These are phyloP conservation scores for Seriola rivoliana DNA, from an alignment of 2,113 vertebrate species.

Conservation along the genomic window DNA sequence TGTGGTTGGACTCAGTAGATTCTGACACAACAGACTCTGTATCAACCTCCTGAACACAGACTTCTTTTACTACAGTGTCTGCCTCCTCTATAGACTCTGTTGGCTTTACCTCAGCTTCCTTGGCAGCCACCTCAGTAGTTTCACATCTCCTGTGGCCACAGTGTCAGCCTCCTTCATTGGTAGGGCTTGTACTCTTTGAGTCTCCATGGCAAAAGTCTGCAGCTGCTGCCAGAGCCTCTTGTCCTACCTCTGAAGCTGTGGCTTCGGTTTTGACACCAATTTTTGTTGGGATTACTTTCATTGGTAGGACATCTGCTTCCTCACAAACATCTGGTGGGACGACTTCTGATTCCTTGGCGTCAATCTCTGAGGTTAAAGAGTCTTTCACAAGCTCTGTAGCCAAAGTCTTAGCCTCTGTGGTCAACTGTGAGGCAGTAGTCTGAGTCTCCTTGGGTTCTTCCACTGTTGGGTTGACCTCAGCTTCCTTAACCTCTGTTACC, in stretches of 20 bases:
- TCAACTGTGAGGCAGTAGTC: neutral
- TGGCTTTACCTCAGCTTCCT: constrained; percentile 3
- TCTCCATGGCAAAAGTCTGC: neutral
- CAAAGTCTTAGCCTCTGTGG: neutral
- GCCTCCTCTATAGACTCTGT: neutral
- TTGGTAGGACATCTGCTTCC: neutral
- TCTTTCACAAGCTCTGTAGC: neutral
- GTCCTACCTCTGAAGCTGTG: neutral
- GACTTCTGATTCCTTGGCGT: neutral
- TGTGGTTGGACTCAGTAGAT: neutral
- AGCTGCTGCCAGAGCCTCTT: neutral
- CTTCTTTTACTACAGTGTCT: neutral
- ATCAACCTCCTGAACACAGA: constrained; percentile 3
- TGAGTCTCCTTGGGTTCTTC: constrained; percentile 1
- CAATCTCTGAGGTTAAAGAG: neutral
- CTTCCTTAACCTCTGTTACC: neutral
- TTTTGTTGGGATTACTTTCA: neutral
- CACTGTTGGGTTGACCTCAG: constrained; percentile 16
- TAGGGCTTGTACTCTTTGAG: neutral
- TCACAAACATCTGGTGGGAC: neutral
- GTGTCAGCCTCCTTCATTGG: neutral
- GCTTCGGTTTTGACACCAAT: neutral
- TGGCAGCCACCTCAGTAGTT: neutral
- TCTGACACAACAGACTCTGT: neutral
- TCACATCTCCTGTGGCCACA: neutral